phyloP scores from a whole-genome alignment of 2,113 vertebrate species.

The Etheostoma spectabile region DNA sequence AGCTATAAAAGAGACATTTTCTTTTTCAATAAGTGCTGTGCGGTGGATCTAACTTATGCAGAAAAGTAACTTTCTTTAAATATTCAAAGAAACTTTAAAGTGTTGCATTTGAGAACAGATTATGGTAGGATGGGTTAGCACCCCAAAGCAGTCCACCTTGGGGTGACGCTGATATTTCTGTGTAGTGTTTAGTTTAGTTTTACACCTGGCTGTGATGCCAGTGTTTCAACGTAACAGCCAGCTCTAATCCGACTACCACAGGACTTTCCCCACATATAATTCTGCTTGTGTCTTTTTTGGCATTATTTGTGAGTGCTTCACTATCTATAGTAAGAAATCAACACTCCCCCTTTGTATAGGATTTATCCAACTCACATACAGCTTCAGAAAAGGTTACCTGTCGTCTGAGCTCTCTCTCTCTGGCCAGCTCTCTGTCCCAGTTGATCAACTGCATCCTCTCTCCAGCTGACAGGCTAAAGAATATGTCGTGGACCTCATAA shows the following conservation, averaged over 20 bases:
- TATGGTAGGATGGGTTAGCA: too few species aligned
- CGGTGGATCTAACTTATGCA: too few species aligned
- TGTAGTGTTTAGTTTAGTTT: not conserved
- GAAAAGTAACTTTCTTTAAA: too few species aligned
- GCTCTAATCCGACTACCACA: not conserved
- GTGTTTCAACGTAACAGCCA: not conserved
- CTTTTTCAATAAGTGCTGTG: too few species aligned
- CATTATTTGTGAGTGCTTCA: not conserved
- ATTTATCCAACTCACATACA: not conserved
- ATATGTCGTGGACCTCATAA: constrained; percentile 80
- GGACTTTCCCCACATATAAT: not conserved
- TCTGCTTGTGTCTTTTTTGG: too few species aligned
- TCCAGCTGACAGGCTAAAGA: constrained; percentile 73
- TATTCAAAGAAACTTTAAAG: too few species aligned
- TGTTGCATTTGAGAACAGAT: too few species aligned
- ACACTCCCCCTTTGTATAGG: not conserved
- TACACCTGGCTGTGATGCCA: not conserved
- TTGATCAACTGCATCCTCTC: constrained; percentile 83
- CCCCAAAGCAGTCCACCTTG: too few species aligned
- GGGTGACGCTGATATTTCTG: not conserved
- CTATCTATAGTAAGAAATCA: not conserved
- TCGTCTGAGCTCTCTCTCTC: constrained; percentile 62
- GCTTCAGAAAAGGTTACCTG: constrained; percentile 65
- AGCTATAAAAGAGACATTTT: too few species aligned
- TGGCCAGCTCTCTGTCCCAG: constrained; percentile 77